Evolutionary conservation across 2,797 vertebrate genomes (phyloP), one percentile per base, ranked within the genome.

Genomic region (Chloroceryle amazona): DNA sequence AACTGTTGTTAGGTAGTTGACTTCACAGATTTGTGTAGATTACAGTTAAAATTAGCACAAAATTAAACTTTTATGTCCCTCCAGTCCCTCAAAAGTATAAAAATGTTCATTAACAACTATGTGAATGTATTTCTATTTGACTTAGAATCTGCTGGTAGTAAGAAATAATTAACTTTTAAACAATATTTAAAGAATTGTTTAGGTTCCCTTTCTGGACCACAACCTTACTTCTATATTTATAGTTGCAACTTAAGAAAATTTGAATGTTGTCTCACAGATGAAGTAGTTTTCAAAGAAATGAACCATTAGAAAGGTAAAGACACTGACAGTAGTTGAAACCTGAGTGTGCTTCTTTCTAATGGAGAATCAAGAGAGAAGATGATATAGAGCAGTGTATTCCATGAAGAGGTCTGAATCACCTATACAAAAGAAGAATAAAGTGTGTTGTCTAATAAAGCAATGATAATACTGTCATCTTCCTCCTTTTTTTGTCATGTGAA

Each of bases 331-430:
- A 62, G 25, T 49, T 62, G 66, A 46, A 86, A n/a, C 13, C 42
- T 62, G 22, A 79, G n/a, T 3, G 4, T 39, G 8, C 26, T 39
- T 81, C 31, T 71, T 17, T 65, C 14, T 58, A 47, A 76, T 14
- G 6, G 57, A 42, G 11, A 0, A 0, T 33, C 1, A 1, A n/a
- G 70, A 60, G 37, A 78, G 67, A 78, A 67, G 9, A 13, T 37
- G 26, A 46, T 3, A 3, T 21, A 68, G 28, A 84, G 11, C 22
- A 75, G 23, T 6, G 0, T 39, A 29, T 84, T 79, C 21, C 13
- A n/a, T 18, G 13, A 72, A 25, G 11, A n/a, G 13, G 8, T 62
- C 21, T 28, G n/a, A 66, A 31, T 54, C 89, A 54, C 16, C 17
- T 79, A 14, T 33, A 63, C 26, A 49, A 84, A 73, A 62, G 49